A percentile compares a stretch with the other conserved stretches of the same genome.
These are phyloP conservation scores for Halictus ligatus DNA, from an alignment of 2,888 invertebrate genomes.

Conservation along the genomic window DNA sequence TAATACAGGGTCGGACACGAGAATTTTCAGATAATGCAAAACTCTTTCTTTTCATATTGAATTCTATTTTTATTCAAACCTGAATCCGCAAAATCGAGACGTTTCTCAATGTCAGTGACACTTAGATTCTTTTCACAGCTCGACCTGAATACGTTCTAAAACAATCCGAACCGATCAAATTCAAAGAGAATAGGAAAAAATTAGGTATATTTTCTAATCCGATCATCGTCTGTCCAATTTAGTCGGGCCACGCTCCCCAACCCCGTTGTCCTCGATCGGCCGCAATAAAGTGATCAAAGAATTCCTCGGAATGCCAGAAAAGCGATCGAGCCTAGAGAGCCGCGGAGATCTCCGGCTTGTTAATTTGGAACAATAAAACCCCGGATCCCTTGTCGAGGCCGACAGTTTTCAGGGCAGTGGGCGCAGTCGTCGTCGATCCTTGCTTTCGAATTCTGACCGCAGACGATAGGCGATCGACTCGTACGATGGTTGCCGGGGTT, in stretches of 20 bases:
- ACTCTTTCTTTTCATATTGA: no score
- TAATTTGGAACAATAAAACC: background rate
- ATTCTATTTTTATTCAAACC: no score
- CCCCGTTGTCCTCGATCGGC: background rate
- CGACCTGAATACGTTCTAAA: no score
- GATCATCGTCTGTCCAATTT: background rate
- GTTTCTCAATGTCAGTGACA: no score
- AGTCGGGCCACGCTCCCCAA: background rate
- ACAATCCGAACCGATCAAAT: background rate
- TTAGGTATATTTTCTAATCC: background rate
- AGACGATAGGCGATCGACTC: background rate
- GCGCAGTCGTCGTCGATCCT: background rate
- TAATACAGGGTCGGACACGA: no score
- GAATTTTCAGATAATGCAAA: no score
- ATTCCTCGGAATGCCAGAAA: background rate
- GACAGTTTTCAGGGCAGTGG: background rate
- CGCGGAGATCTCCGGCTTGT: background rate
- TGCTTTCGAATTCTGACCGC: constrained; percentile 2
- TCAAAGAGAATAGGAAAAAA: background rate
- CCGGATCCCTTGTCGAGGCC: background rate
- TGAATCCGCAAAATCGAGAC: no score
- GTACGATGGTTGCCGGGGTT: background rate
- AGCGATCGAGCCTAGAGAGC: background rate
- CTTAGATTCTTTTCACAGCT: no score
- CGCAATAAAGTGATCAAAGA: background rate